Base-by-base conservation (phyloP, 2,797 vertebrate species). In the Poeciliopsis infans region DNA sequence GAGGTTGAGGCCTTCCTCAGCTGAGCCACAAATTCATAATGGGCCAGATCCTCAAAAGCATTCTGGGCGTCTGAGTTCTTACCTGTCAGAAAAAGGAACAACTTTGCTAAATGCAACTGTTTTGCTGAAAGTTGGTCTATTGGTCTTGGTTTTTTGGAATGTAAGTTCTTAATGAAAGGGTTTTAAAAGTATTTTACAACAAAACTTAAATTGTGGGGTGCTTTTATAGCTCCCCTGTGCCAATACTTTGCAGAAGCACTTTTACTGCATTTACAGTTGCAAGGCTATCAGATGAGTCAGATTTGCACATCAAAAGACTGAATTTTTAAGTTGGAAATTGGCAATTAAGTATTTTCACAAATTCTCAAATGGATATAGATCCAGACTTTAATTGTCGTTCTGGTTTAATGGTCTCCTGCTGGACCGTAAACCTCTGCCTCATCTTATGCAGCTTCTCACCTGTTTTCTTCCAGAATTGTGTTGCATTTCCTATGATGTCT, bases 21-120 rank as follows among this genome's bases (percentile, higher is more conserved):
- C 72, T 95, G 94, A 47, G 92, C 89, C 80, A 96, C 86, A 76
- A 95, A 92, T 79, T 94, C 90, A 79, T 88, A 95, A 57, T 94
- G 94, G 53, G 93, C 91, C 41, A 94, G 79, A 86, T 95, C 92
- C 57, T 95, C 94, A 43, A 93, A 84, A 66, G 89, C 79, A 83
- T 83, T 91, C 70, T 91, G 93, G 81, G 90, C 91, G 61, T 94
- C 93, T 68, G 90, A 89, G 74, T 76, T 92, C 68, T 93, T 93
- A 92, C 89, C 96, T 96, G 83, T 6, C 25, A n/a, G 43, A 39
- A 55, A 75, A 74, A 59, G 77, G 6, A 46, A 13, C 83, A 43
- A 74, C n/a, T 74, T 23, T n/a, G 45, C 12, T 43, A 39, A 78
- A 82, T 71, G 13, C 25, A 16, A 8, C n/a, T 15, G 15, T 3